phyloP scores from a whole-genome alignment of 2,888 invertebrate species.

The Brachylomia viminalis region DNA sequence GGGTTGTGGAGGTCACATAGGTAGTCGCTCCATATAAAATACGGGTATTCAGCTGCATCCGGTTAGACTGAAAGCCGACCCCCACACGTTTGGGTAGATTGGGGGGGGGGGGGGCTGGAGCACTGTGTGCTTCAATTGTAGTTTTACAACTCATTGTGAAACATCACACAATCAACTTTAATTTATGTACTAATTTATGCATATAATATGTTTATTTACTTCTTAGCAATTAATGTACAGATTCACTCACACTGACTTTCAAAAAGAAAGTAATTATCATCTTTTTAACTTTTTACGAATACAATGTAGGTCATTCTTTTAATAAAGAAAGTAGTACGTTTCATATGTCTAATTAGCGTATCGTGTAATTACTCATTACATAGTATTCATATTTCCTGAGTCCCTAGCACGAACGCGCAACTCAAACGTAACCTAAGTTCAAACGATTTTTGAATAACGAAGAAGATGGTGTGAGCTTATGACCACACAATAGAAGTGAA shows the following conservation, averaged over 20 bases:
- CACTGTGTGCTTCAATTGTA: no score
- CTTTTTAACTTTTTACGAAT: neutral
- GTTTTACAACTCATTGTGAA: no score
- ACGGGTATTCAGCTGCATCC: no score
- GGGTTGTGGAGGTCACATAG: no score
- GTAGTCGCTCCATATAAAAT: no score
- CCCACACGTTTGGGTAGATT: no score
- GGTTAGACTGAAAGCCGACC: no score
- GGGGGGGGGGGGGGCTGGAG: no score
- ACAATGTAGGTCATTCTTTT: slow-evolving; percentile 9
- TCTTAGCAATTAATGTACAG: neutral
- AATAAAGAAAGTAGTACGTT: slow-evolving; percentile 21
- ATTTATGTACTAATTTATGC: slow-evolving; percentile 18
- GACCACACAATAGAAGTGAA: no score
- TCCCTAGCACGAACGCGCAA: neutral
- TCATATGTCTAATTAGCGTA: slow-evolving; percentile 24
- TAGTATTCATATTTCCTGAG: neutral
- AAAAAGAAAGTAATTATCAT: slow-evolving; percentile 28
- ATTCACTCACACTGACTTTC: slow-evolving; percentile 27
- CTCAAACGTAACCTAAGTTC: no score
- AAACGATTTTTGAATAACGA: no score
- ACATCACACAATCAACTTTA: neutral
- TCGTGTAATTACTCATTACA: neutral
- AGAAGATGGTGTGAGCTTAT: no score
- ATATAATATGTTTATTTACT: slow-evolving; percentile 24